Percentiles rank a stretch among this genome's conserved stretches.
phyloP scores from a whole-genome alignment of 2,113 vertebrate species.

The Coryphaenoides rupestris region DNA sequence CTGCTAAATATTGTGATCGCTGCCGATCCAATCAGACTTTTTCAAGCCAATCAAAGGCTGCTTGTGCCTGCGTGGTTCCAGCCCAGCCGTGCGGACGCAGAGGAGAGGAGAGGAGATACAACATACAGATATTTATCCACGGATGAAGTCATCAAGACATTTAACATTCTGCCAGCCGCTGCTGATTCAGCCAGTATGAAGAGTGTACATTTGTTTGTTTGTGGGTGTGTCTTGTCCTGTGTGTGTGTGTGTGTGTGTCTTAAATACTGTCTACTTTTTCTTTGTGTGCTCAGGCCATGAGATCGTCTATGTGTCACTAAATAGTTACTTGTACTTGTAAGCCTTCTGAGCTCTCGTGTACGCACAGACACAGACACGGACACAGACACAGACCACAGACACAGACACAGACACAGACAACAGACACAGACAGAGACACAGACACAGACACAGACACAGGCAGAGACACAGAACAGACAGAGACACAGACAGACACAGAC shows the following conservation, averaged over 20 bases:
- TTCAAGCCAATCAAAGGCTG: too few relatives aligned
- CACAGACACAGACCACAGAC: constrained; percentile 7
- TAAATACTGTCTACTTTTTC: too few relatives aligned
- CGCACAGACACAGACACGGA: constrained; percentile 8
- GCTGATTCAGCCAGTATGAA: neutral
- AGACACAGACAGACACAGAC: neutral
- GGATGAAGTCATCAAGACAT: neutral
- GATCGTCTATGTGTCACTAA: constrained; percentile 33
- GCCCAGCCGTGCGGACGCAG: too few relatives aligned
- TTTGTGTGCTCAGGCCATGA: neutral
- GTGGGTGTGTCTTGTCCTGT: too few relatives aligned
- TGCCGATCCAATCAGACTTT: too few relatives aligned
- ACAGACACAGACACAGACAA: constrained; percentile 5
- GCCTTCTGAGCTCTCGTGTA: neutral
- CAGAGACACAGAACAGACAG: neutral
- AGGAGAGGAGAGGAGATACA: neutral
- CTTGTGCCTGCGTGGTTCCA: too few relatives aligned
- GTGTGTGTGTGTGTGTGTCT: too few relatives aligned
- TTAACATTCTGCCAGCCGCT: neutral
- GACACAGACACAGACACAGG: neutral
- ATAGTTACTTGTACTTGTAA: constrained; percentile 62
- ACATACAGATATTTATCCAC: neutral
- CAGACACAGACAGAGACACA: neutral
- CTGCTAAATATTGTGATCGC: too few relatives aligned
- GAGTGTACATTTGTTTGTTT: too few relatives aligned